Evolutionary conservation across 2,888 invertebrate species (phyloP), one percentile per base, ranked within the genome.

Genomic region (Philereme transversata): DNA sequence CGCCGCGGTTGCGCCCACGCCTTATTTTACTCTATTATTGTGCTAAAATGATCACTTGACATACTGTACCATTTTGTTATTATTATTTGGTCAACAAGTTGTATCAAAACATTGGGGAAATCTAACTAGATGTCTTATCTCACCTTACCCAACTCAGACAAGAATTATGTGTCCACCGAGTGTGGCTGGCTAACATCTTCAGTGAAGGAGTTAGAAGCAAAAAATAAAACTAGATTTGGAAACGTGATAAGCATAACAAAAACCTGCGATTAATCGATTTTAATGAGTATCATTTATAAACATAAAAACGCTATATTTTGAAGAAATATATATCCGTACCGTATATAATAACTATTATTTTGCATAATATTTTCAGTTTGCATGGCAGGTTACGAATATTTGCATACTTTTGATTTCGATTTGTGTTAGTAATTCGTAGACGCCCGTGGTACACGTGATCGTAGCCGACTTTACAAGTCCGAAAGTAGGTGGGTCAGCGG

Each of bases 1-100:
- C 63, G 64, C 66, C 70, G 72, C 75, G 65, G 75, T 75, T 74
- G 78, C 84, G 77, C 90, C 90, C 88, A 90, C 90, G 87, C 84
- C 83, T 82, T 78, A 82, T 78, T 85, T 79, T 82, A 81, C 83
- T 84, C 83, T 79, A 86, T 87, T 89, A 90, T 88, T 87, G 78
- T 74, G 71, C 80, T 83, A 77, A 87, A 90, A 82, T 84, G 81
- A 89, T 88, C 88, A 76, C 74, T 78, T 73, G 79, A 78, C 79
- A 78, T 73, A 82, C 75, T 71, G 69, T 74, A 77, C 82, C 70
- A 79, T 73, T 73, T 66, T 71, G 74, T 78, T 78, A 75, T 79
- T 78, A 82, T 79, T 77, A 67, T 71, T 62, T 65, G 46, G 54
- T 57, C 54, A 60, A 58, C 34, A 47, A 57, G 49, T 54, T 54